Evolutionary conservation across 1,140 invertebrate species (phyloP).

Genomic region (Pachyrhynchus sulphureomaculatus): DNA sequence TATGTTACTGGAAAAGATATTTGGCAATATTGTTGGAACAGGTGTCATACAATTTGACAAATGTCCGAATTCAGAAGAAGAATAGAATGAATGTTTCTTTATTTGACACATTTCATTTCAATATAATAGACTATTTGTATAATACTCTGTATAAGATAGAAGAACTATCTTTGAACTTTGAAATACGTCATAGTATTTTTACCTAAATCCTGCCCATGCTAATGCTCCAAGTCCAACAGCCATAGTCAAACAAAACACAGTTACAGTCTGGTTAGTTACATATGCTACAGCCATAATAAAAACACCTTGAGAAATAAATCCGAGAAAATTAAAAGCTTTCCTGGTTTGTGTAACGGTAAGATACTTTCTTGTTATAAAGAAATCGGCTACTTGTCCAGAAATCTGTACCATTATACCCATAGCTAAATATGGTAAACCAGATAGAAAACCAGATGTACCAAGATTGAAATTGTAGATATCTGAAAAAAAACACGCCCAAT

Average conservation of each 20-base stretch:
- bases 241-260: slow-evolving; percentile 75
- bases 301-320: slow-evolving; percentile 77
- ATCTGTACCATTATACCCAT: slow-evolving; percentile 80
- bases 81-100: no score
- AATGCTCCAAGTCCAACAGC: slow-evolving; percentile 87
- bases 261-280: slow-evolving; percentile 62
- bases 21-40: no score
- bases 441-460: slow-evolving; percentile 75
- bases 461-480: slow-evolving; percentile 72
- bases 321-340: slow-evolving; percentile 74
- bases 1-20: no score
- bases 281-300: slow-evolving; percentile 82
- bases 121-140: no score
- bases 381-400: slow-evolving; percentile 81
- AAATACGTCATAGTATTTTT: slow-evolving; percentile 23
- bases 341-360: slow-evolving; percentile 73
- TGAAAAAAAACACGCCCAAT: slow-evolving; percentile 53
- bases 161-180: background rate
- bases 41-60: no score
- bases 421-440: slow-evolving; percentile 82
- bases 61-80: no score
- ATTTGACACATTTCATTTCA: no score
- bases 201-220: slow-evolving; percentile 86
- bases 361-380: slow-evolving; percentile 61
- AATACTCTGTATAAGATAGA: background rate